A percentile compares a stretch with the other conserved stretches of the same genome.
These are phyloP conservation scores for Ernsta delagoae DNA, from an alignment of 2,888 invertebrate genomes.

Conservation along the genomic window DNA sequence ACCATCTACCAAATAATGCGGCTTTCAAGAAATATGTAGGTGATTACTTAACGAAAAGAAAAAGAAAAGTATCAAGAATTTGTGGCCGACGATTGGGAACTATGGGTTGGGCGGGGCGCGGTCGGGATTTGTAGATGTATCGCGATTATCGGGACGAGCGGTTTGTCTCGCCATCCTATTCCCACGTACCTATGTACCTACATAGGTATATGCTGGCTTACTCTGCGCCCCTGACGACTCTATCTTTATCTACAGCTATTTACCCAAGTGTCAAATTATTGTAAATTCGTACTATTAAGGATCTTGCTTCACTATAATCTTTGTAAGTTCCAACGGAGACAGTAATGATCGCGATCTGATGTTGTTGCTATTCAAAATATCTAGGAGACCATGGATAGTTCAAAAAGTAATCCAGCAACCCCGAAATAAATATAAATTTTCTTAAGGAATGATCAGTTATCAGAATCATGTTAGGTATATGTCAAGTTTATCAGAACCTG, in stretches of 20 bases:
- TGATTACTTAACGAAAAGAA: no score
- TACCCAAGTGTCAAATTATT: no score
- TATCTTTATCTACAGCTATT: background rate
- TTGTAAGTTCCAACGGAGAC: background rate
- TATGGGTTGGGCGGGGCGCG: slow-evolving; percentile 52
- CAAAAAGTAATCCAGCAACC: no score
- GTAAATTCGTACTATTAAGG: no score
- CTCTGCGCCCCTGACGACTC: slow-evolving; percentile 15
- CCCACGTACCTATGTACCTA: slow-evolving; percentile 21
- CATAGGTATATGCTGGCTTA: slow-evolving; percentile 23
- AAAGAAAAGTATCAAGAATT: slow-evolving; percentile 58
- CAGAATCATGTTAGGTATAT: no score
- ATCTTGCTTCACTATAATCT: background rate
- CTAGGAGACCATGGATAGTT: background rate
- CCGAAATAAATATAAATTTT: no score
- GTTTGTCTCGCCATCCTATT: slow-evolving; percentile 60
- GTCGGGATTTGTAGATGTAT: slow-evolving; percentile 62
- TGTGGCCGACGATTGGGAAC: slow-evolving; percentile 51
- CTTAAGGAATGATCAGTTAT: no score
- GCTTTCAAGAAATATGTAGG: no score
- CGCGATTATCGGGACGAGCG: slow-evolving; percentile 64
- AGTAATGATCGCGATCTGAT: background rate
- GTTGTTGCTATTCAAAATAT: background rate
- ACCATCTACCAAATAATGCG: no score
- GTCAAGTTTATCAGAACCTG: no score